Evolutionary conservation across 2,113 vertebrate species (phyloP), one percentile per base, ranked within the genome.

Genomic region (Macroglossus sobrinus): DNA sequence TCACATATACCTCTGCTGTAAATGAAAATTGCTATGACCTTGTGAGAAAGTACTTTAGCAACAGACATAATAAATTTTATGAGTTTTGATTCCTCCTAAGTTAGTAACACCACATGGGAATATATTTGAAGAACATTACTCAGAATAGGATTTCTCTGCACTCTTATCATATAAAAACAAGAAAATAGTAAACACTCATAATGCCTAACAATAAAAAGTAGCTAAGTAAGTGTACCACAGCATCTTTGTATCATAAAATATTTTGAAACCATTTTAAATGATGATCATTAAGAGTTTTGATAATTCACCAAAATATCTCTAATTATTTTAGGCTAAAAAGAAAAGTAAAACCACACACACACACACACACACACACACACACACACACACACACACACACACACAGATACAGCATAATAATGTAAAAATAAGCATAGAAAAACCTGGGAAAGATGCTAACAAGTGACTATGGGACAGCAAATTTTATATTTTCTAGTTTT

Each of bases 211-310:
- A 80, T 87, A 66, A 88, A 87, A 72, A 66, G 63, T 35, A 35
- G 33, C 43, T 81, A 93, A 78, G 28, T 76, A 12, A 71, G 16
- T 76, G 10, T 82, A 78, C 64, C 76, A 90, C 3, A 82, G 47
- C 45, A 95, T 33, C 84, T 57, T 93, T 40, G 61, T 53, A 7
- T 71, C 30, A 89, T 74, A 30, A 89, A 57, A 81, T 89, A 94
- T 72, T 94, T 80, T 96, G 33, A 86, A 89, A 89, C 35, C 5
- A 85, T 55, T 92, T 82, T 74, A 90, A 93, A 75, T 78, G 7
- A 75, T 89, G 7, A 64, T 84, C 50, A 92, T 71, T 76, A 64
- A 35, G 21, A 89, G 61, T 53, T 72, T 89, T 57, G 72, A n/a
- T 71, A 43, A 75, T 68, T 50, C n/a, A 5, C 40, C 84, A 33